Base-by-base conservation (phyloP, 2,797 vertebrate species). In the Oreochromis grahami region DNA sequence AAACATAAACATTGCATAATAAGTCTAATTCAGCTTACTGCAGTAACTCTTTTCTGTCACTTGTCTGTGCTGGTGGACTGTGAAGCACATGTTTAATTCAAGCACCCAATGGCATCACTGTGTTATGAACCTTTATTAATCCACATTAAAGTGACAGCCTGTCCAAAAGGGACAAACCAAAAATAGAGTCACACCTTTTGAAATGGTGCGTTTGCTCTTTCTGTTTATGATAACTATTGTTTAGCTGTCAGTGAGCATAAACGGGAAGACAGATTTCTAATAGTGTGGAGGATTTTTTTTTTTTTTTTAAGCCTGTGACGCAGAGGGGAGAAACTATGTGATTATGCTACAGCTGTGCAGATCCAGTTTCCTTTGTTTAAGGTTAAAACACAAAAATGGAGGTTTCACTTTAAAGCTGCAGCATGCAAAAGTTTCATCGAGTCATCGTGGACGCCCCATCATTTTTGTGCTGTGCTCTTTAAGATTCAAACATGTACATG, bases 21-120 rank as follows among this genome's bases (percentile, higher is more conserved):
- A 74, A 48, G 14, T 19, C 24, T 12, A 32, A 17, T 43, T 76
- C 5, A 9, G 36, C 1, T 58, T 17, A 55, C 32, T 92, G 93
- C 82, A 95, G 86, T 94, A 72, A 70, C 83, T 38, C 26, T 14
- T 72, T 77, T 88, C 78, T 82, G 85, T 68, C 94, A 91, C 93
- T 92, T 84, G 94, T 94, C 83, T 88, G 92, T 87, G 92, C 94
- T 95, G 83, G 79, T 89, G 91, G 24, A 76, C 91, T 84, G 63
- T 60, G 8, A 43, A 32, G 52, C 63, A 53, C 53, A 45, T 7
- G n/a, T 52, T 50, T 76, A 50, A 24, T 29, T 45, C 36, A 55
- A 53, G 50, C 50, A 65, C 79, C 76, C 29, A 19, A 24, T 13
- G 52, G 77, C 85, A 76, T 81, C 43, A 45, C 7, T 41, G 48